These are phyloP conservation scores for Selenia dentaria DNA, from an alignment of 2,888 invertebrate genomes.

Conservation along the genomic window DNA sequence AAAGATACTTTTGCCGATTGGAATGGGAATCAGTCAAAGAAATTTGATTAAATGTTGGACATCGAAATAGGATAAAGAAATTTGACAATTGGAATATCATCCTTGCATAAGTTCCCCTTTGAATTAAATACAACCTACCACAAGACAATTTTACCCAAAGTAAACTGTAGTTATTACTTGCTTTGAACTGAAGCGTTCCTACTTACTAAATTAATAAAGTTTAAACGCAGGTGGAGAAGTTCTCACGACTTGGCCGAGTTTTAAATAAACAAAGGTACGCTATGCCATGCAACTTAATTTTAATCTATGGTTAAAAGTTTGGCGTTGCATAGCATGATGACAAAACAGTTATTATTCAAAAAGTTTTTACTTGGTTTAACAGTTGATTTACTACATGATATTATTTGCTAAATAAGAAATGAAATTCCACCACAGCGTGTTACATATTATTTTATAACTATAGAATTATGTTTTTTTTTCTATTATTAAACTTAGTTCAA, in stretches of 20 bases:
- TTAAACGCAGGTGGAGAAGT: conserved; percentile 30
- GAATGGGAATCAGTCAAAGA: too few species aligned
- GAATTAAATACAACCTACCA: background rate
- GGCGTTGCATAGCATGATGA: conserved; percentile 9
- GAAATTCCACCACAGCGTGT: too few species aligned
- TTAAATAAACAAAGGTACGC: conserved; percentile 30
- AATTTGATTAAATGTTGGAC: too few species aligned
- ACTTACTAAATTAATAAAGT: conserved; percentile 36
- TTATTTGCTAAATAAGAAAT: too few species aligned
- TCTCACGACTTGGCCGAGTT: conserved; percentile 28
- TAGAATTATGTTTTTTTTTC: too few species aligned
- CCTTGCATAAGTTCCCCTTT: background rate
- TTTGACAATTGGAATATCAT: too few species aligned
- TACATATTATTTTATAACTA: too few species aligned
- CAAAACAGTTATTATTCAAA: background rate
- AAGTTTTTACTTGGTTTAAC: too few species aligned
- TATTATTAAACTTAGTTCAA: too few species aligned
- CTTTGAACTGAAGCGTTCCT: conserved; percentile 13
- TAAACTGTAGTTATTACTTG: conserved; percentile 18
- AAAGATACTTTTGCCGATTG: too few species aligned
- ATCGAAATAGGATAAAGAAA: too few species aligned
- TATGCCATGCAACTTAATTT: conserved; percentile 6
- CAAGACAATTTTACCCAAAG: conserved; percentile 9
- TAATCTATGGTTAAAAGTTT: conserved; percentile 13
- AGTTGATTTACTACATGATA: too few species aligned